Base-by-base conservation (phyloP, 2,113 vertebrate genomes). In the Phrynosoma platyrhinos region DNA sequence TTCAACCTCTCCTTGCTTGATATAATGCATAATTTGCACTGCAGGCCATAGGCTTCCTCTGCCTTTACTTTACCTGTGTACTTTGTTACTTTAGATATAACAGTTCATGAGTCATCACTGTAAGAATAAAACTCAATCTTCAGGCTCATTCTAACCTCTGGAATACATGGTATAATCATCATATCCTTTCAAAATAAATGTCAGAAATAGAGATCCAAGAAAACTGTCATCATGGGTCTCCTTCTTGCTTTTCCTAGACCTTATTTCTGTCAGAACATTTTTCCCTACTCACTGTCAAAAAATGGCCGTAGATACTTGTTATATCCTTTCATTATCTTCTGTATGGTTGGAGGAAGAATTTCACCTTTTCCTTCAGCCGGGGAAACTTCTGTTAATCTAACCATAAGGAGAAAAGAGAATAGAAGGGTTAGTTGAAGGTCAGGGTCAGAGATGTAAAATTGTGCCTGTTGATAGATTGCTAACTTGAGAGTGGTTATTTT, bases 271-370 rank as follows among this genome's bases (percentile, higher is more conserved):
- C n/a, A 64, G 82, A 74, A 90, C 2, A 88, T 18, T 0, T 92
- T 92, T 76, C 14, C 58, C 23, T 92, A 95, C 98, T 97, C 97
- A 98, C 98, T 96, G 81, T 98, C 98, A 96, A 98, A 98, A 95
- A 98, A 98, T 12, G 98, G 98, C 87, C 98, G 96, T 30, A 98
- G 97, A 94, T 98, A 98, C 94, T 98, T 98, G 96, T 98, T 98
- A 95, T 98, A 98, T 91, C 98, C 98, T 96, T 98, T 98, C 97
- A 98, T 98, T 95, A 98, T 97, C 94, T 96, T 98, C 90, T 98
- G 97, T 94, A 98, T 98, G 84, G 98, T 98, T 78, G 98, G 98
- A 93, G 98, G 98, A 69, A 98, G 96, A 92, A 98, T 97, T 94
- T 98, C 98, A 92, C 95, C 95, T 91, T 97, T 98, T 90, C 96